Conservation (phyloP, 1,140 invertebrate species). For the Trichogramma pretiosum region DNA sequence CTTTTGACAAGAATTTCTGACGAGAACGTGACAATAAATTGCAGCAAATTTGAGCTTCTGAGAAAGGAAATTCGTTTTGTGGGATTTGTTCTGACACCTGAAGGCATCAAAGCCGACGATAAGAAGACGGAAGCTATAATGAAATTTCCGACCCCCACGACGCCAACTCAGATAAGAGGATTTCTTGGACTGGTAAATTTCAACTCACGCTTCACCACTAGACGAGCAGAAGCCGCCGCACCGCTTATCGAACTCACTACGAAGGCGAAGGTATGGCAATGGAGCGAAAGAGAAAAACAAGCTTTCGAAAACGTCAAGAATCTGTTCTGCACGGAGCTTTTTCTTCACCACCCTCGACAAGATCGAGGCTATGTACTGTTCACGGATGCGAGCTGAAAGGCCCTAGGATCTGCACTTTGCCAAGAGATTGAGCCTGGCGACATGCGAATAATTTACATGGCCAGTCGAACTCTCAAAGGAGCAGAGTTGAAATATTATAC, state of each 20-base stretch:
- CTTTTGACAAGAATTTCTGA: too few species aligned
- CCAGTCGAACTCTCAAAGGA: slow-evolving; percentile 14
- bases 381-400: slow-evolving; percentile 19
- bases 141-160: slow-evolving; percentile 5
- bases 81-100: too few species aligned
- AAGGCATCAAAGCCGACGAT: slow-evolving; percentile 3
- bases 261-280: slow-evolving; percentile 7
- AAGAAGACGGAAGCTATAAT: slow-evolving; percentile 2
- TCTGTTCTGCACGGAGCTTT: too few species aligned
- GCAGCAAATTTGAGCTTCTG: too few species aligned
- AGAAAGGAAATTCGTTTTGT: too few species aligned
- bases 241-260: slow-evolving; percentile 15
- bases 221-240: slow-evolving; percentile 15
- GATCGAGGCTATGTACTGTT: slow-evolving; percentile 23
- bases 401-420: slow-evolving; percentile 26
- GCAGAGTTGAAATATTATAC: slow-evolving; percentile 20
- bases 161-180: slow-evolving; percentile 13
- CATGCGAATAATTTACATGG: slow-evolving; percentile 7
- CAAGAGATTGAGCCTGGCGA: slow-evolving; percentile 16
- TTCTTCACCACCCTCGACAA: slow-evolving; percentile 24
- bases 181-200: slow-evolving; percentile 23
- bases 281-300: slow-evolving; percentile 8
- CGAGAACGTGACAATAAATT: too few species aligned
- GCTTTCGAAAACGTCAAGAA: slow-evolving; percentile 8
- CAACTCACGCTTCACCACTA: slow-evolving; percentile 15